phyloP scores from a whole-genome alignment of 2,888 invertebrate genomes.

The Candidula unifasciata region DNA sequence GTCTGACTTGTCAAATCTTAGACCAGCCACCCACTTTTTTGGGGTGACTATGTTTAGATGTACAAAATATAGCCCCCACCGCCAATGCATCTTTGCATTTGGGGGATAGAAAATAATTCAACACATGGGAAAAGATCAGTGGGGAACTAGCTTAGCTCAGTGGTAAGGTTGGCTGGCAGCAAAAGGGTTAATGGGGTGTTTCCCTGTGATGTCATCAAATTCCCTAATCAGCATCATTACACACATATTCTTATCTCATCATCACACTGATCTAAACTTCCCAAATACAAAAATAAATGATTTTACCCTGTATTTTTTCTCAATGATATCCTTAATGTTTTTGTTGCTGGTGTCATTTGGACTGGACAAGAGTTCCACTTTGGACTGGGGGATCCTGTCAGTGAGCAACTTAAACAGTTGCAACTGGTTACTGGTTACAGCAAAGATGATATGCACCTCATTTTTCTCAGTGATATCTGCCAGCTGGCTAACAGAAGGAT shows the following conservation, averaged over 20 bases:
- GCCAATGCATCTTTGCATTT: no score
- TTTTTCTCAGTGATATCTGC: slow-evolving; percentile 91
- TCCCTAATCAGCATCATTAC: no score
- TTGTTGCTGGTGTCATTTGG: slow-evolving; percentile 7
- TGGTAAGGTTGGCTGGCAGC: no score
- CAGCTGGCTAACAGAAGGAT: slow-evolving; percentile 95
- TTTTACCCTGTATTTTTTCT: slow-evolving; percentile 50
- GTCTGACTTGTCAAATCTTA: no score
- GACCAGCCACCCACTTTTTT: no score
- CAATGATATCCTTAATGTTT: slow-evolving; percentile 46
- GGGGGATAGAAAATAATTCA: no score
- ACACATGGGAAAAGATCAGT: no score
- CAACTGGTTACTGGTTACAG: slow-evolving; percentile 84
- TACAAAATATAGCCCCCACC: no score
- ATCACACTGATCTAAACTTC: neutral
- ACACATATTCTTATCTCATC: neutral
- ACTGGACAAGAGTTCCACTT: slow-evolving; percentile 27
- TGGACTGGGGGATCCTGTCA: slow-evolving; percentile 31
- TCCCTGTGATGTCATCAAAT: no score
- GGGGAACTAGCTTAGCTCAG: no score
- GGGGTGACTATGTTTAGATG: no score
- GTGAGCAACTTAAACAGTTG: slow-evolving; percentile 14
- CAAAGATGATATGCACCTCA: slow-evolving; percentile 97
- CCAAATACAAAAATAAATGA: neutral
- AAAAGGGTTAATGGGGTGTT: no score